Base-by-base conservation (phyloP, 2,797 vertebrate species). In the Ctenopoma multispine region DNA sequence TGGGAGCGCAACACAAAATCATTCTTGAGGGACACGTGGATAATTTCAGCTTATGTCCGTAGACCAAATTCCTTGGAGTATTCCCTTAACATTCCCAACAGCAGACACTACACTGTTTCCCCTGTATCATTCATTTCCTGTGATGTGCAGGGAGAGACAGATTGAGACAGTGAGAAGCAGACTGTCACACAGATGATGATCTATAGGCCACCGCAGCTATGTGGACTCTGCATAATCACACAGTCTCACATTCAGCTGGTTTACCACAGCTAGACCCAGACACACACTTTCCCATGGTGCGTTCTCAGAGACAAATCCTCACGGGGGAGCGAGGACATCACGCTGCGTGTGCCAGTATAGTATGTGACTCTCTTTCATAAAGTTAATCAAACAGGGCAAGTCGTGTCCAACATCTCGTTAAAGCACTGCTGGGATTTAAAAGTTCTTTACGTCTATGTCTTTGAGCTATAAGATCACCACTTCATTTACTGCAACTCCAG, bases 261-360 rank as follows among this genome's bases (percentile, higher is more conserved):
- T 84, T 21, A 85, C 84, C 86, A 59, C 77, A 83, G 66, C 67
- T 34, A 38, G 64, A 82, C 48, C 49, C 64, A 70, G 69, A 68
- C 47, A 69, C 72, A 70, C 75, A 75, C 60, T 80, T 88, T 88
- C 86, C 80, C 87, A 79, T 86, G 74, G 55, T 82, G 20, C 77
- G 51, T 43, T 75, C 49, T 23, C 57, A 12, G 36, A 44, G 61
- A 58, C 57, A 56, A 66, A 70, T 55, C 57, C 61, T 67, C 59
- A 18, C 3, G n/a, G 47, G 54, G 34, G 15, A 64, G 46, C 0
- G 1, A 58, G 15, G 57, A 69, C 17, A 34, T 62, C 24, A 5
- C 54, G n/a, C 59, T 43, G 34, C 20, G 18, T 58, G 47, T 49
- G n/a, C 15, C 62, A 54, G 66, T 66, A 44, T 55, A 58, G 67